These are phyloP conservation scores for Papilio polyxenes DNA, from an alignment of 1,140 invertebrate species.

Conservation along the genomic window DNA sequence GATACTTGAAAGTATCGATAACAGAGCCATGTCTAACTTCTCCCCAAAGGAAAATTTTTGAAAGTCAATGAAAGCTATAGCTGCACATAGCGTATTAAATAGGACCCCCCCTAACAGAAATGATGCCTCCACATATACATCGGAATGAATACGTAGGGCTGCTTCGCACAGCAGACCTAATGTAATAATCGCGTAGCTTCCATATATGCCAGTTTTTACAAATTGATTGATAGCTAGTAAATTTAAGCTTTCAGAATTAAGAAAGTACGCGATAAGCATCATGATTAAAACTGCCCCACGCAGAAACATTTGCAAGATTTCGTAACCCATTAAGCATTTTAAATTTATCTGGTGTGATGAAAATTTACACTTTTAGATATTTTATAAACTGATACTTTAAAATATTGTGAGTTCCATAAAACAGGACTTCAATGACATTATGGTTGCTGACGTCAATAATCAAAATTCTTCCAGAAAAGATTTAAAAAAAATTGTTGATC, in stretches of 20 bases:
- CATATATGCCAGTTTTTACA: conserved; percentile 59
- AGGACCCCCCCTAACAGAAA: conserved; percentile 51
- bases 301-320: conserved; percentile 58
- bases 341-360: background rate
- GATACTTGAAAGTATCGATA: conserved; percentile 49
- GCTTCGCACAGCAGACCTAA: conserved; percentile 60
- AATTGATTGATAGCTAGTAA: conserved; percentile 52
- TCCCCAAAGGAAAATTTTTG: conserved; percentile 25
- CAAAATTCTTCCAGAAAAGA: background rate
- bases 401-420: conserved; percentile 12
- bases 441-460: background rate
- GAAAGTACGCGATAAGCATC: conserved; percentile 55
- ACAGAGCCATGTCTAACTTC: conserved; percentile 51
- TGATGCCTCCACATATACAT: conserved; percentile 50
- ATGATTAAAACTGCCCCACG: conserved; percentile 50
- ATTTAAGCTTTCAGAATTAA: conserved; percentile 53
- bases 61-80: conserved; percentile 52
- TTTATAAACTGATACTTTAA: background rate
- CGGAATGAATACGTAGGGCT: conserved; percentile 50
- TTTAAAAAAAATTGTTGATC: background rate
- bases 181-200: conserved; percentile 52
- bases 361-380: background rate
- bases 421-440: conserved; percentile 10
- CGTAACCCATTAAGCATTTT: conserved; percentile 49
- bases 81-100: conserved; percentile 49